Evolutionary conservation across 1,140 invertebrate species (phyloP), one percentile per base, ranked within the genome.

Genomic region (Luehdorfia chinensis): DNA sequence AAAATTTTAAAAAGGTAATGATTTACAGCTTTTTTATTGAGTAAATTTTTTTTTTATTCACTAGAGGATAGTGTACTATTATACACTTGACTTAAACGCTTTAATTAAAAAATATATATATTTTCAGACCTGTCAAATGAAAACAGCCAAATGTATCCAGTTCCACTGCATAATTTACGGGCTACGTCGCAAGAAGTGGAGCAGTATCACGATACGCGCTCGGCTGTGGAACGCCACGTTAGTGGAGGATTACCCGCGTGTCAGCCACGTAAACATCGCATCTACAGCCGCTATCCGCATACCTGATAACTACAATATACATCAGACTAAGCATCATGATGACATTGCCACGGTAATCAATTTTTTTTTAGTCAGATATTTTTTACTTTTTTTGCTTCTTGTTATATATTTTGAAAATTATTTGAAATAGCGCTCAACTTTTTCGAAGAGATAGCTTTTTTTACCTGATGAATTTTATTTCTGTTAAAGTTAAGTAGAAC

Each of bases 191-290:
- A 91, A 92, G 62, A 90, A 94, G 49, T 91, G 92, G 61, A 93
- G 93, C 1, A 93, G 92, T 0, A 94, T 98, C 50, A 91, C 90
- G 25, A 90, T 97, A 11, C 91, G 90, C 66, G 93, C 95, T 1
- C 90, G 94, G 36, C 87, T 98, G 4, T 98, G 96, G 96, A 97
- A 97, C 88, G 92, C 93, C 0, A 97, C 96, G 0, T 85, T 98
- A 7, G 92, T 95, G 0, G 93, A 95, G 71, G 94, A 97, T 75
- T 97, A 96, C 84, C 92, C 94, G 0, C 89, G 92, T 32, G 94
- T 96, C n/a, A 93, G 95, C 71, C 89, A 91, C 30, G 95, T 97
- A 0, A 90, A 90, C 58, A 96, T 97, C 37, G 89, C 90, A 18
- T 97, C 96, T 0, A 89, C 88, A 36, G 96, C 94, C 0, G 88